Evolutionary conservation across 2,797 vertebrate species (phyloP), one percentile per base, ranked within the genome.

Genomic region (Poeciliopsis infans): DNA sequence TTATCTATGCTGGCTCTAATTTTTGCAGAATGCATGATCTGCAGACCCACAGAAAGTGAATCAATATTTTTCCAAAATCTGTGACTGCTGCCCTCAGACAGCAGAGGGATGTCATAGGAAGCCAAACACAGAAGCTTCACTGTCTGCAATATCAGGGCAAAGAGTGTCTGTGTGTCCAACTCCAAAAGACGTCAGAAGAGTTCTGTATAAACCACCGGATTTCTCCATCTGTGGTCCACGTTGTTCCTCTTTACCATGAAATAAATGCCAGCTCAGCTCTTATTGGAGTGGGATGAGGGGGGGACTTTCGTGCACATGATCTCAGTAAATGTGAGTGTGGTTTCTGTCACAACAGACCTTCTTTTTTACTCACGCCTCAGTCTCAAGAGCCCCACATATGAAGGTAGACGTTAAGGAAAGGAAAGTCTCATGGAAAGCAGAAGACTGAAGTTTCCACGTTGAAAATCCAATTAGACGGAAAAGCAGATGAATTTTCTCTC

Each of bases 161-260:
- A 13, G 39, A 28, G 23, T 8, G 2, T 31, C 20, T 43, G 1
- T 36, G 20, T 23, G 18, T 2, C 13, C 23, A 18, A 11, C 23
- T 12, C 3, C 3, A 6, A 11, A 7, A 39, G 25, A 83, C 61
- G 66, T 83, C 80, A 86, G 2, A 13, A 2, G 4, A 79, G 0
- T 80, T 87, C 76, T 72, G 16, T 0, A 15, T 45, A 89, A 83
- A 71, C 43, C 28, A 33, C 28, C 20, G 1, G 5, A 25, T 45
- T 91, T 83, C 84, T 86, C 86, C 49, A 84, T 87, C 51, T 80
- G 11, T 73, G 66, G 23, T 72, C 45, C 25, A 11, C 69, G 51
- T 39, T 83, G 79, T 92, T 93, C 79, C 85, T 53, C 45, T 71
- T 88, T 81, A 72, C 51, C 79, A 8, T 83, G 18, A 76, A 75